Evolutionary conservation across 1,140 invertebrate genomes (phyloP).

Genomic region (Archivesica marissinica): DNA sequence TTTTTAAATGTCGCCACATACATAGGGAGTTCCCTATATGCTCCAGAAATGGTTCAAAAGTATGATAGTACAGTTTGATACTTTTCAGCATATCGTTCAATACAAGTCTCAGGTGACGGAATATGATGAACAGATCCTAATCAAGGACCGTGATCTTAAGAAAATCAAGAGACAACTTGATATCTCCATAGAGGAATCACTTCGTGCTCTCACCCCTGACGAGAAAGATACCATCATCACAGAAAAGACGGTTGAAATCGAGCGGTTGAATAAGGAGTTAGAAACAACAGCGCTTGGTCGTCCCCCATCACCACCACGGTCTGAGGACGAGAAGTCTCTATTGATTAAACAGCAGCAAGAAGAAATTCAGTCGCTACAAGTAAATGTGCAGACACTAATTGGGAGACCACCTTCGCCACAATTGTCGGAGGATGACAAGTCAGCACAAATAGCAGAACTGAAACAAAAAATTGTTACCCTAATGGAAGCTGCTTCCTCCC

Average conservation of each 20-base stretch:
- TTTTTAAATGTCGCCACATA: no score
- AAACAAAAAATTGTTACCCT: slow-evolving; percentile 19
- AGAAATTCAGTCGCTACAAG: slow-evolving; percentile 28
- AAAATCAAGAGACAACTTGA: slow-evolving; percentile 63
- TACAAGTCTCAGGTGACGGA: slow-evolving; percentile 46
- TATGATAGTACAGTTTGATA: no score
- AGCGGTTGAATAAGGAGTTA: slow-evolving; percentile 33
- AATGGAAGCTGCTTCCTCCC: slow-evolving; percentile 16
- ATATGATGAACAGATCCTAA: slow-evolving; percentile 60
- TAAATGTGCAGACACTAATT: slow-evolving; percentile 40
- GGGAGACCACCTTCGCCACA: slow-evolving; percentile 53
- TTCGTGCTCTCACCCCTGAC: not conserved
- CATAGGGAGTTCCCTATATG: no score
- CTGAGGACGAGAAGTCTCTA: slow-evolving; percentile 45
- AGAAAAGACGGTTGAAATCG: slow-evolving; percentile 55
- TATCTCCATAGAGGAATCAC: not conserved
- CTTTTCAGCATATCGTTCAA: slow-evolving; percentile 45
- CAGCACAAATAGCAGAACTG: not conserved
- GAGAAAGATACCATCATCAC: slow-evolving; percentile 22
- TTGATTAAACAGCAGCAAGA: slow-evolving; percentile 38
- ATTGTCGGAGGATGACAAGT: slow-evolving; percentile 29
- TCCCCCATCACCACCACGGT: slow-evolving; percentile 37
- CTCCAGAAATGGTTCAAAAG: no score
- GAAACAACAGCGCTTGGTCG: slow-evolving; percentile 1
- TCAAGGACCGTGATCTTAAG: slow-evolving; percentile 56